A percentile compares a stretch with the other conserved stretches of the same genome.
Conservation (phyloP, 23 tunicate genomes). For the Halocynthia aurantium region DNA sequence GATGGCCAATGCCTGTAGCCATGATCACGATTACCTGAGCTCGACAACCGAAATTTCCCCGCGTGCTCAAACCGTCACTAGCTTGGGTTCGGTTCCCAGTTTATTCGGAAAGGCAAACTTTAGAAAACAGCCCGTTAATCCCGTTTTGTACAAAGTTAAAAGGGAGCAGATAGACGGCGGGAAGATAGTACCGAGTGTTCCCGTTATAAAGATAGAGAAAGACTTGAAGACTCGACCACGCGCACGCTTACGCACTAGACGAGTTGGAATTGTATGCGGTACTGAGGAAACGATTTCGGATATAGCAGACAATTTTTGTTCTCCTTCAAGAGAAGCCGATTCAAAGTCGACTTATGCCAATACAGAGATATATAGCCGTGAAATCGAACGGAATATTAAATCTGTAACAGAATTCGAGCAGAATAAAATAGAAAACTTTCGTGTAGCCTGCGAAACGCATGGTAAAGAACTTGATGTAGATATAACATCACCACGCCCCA, state of each 20-base stretch:
- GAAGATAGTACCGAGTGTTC: background rate
- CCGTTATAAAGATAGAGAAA: background rate
- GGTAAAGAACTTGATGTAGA: background rate
- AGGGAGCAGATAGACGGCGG: background rate
- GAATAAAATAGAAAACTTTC: background rate
- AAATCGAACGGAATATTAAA: background rate
- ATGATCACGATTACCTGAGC: conserved; percentile 69
- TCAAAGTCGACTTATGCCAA: background rate
- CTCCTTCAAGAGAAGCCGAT: background rate
- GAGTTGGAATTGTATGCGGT: conserved; percentile 8
- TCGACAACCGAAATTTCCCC: conserved; percentile 10
- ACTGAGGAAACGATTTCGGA: background rate
- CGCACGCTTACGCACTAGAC: background rate
- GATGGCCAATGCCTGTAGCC: conserved; percentile 82
- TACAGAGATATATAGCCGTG: background rate
- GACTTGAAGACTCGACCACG: background rate
- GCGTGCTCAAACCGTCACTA: too few relatives aligned
- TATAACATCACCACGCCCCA: conserved; percentile 48
- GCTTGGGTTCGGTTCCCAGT: too few relatives aligned
- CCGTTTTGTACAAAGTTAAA: conserved; percentile 5
- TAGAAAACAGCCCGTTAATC: background rate
- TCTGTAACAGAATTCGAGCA: background rate
- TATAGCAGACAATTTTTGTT: background rate
- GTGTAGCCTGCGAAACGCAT: background rate
- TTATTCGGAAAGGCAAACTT: background rate